Base-by-base conservation (phyloP, 2,113 vertebrate species). In the Crotophaga sulcirostris region DNA sequence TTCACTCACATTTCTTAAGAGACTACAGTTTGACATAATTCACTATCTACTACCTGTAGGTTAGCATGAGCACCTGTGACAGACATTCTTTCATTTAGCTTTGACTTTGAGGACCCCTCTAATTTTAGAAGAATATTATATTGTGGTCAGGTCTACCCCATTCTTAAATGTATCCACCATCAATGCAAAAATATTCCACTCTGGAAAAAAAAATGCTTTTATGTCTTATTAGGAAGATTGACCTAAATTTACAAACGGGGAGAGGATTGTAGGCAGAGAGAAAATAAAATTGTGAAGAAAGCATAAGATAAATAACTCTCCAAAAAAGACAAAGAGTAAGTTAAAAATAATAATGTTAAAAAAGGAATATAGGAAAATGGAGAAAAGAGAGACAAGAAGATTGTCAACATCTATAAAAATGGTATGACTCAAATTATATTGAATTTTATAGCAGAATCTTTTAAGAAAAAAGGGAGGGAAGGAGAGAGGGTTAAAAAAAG, bases 91-190 rank as follows among this genome's bases (percentile, higher is more conserved):
- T 84, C 93, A 56, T 70, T 80, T 63, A 67, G 28, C 63, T 95
- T 69, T 75, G 49, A 38, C 31, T 93, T 56, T 29, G n/a, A 95
- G 60, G 20, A 93, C 4, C 9, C 18, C 49, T 52, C n/a, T 60
- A 85, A 95, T 89, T 91, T 91, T 83, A 59, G 68, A 70, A 25
- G 67, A 87, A 59, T 54, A 45, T 15, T 24, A 72, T 66, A 78
- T 63, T 60, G 51, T 28, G 29, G 21, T 75, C 60, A 80, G 18
- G 28, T 76, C 25, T 31, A 44, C 4, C 4, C 11, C 17, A 62
- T 79, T 52, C 42, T 67, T 91, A 26, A 77, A 59, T 69, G 94
- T 79, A 76, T 77, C 38, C 38, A 89, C 8, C 25, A 38, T 28
- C 36, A n/a, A 81, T 24, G n/a, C 12, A 90, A 95, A 80, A 78